These are phyloP conservation scores for Phania funesta DNA, from an alignment of 2,888 invertebrate genomes.

Conservation along the genomic window DNA sequence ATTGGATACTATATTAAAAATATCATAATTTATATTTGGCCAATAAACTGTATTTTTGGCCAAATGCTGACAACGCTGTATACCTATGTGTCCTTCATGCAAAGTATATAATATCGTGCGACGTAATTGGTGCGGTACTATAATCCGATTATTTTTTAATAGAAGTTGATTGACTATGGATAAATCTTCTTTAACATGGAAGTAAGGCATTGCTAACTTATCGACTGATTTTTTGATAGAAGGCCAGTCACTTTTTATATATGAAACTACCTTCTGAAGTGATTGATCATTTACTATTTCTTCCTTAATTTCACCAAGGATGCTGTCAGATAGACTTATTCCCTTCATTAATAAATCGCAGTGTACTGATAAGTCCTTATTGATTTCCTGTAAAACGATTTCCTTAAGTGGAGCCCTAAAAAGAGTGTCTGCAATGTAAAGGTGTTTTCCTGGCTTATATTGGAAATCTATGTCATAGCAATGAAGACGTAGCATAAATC, in stretches of 20 bases:
- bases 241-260: constrained; percentile 37
- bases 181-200: not conserved
- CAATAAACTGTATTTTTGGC: constrained; percentile 57
- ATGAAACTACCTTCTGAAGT: not conserved
- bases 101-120: constrained; percentile 21
- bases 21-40: constrained; percentile 54
- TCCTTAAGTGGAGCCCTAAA: too few species aligned
- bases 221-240: constrained; percentile 19
- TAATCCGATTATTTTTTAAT: constrained; percentile 48
- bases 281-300: not conserved
- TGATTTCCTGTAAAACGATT: too few species aligned
- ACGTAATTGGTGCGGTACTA: constrained; percentile 21
- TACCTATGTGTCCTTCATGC: constrained; percentile 57
- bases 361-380: too few species aligned
- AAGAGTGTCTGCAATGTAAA: too few species aligned
- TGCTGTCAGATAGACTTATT: not conserved
- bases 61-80: constrained; percentile 46
- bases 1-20: constrained; percentile 56
- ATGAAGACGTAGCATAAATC: too few species aligned
- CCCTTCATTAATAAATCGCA: not conserved
- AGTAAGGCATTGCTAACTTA: constrained; percentile 2
- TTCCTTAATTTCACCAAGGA: not conserved
- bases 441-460: too few species aligned
- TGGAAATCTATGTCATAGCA: too few species aligned
- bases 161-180: constrained; percentile 19